These are phyloP conservation scores for Holothuria scabra DNA, from an alignment of 53 echinoderm and acorn worm species.

Conservation along the genomic window DNA sequence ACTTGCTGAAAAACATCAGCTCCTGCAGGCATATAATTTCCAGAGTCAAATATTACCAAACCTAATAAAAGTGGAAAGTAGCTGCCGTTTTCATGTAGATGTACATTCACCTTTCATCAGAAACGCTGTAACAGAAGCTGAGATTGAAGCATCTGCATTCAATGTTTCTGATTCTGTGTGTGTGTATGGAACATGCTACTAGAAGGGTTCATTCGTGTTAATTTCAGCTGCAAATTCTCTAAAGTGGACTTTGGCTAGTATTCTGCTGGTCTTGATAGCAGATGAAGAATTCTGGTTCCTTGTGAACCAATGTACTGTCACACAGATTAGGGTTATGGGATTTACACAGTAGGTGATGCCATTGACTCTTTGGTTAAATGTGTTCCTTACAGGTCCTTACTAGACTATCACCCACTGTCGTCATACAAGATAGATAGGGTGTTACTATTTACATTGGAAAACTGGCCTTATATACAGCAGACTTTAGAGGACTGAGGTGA, in stretches of 20 bases:
- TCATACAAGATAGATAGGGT: slow-evolving; percentile 40
- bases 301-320: neutral
- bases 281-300: slow-evolving; percentile 3
- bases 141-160: neutral
- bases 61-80: neutral
- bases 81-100: slow-evolving; percentile 10
- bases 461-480: neutral
- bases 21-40: slow-evolving; percentile 48
- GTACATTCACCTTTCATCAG: neutral
- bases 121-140: neutral
- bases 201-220: slow-evolving; percentile 49
- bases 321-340: slow-evolving; percentile 3
- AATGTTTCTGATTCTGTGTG: slow-evolving; percentile 43
- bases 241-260: no score
- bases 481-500: no score
- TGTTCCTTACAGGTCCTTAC: slow-evolving; percentile 21
- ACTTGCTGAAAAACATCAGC: slow-evolving; percentile 51
- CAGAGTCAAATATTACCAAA: slow-evolving; percentile 35
- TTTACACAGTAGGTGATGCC: slow-evolving; percentile 51
- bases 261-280: neutral
- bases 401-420: slow-evolving; percentile 46
- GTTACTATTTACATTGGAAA: slow-evolving; percentile 47
- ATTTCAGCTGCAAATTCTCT: no score
- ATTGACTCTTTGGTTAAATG: slow-evolving; percentile 14
- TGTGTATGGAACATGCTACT: slow-evolving; percentile 50